Conservation (phyloP, 2,113 vertebrate genomes). For the Petrocephalus microphthalmus region DNA sequence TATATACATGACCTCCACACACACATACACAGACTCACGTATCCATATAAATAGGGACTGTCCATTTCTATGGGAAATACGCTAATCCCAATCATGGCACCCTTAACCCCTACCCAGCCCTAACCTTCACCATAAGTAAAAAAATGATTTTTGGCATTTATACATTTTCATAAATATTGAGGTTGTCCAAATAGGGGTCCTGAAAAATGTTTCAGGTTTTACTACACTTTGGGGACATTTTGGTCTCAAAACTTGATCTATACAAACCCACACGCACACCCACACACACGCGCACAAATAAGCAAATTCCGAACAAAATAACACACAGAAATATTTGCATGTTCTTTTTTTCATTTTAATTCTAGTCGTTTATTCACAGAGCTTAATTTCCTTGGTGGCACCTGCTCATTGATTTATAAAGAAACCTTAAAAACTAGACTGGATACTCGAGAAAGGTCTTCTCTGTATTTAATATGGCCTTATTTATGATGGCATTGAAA, state of each 20-base stretch:
- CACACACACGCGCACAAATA: neutral
- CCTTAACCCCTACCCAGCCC: too few relatives aligned
- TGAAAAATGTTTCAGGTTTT: too few relatives aligned
- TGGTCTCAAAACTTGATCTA: too few relatives aligned
- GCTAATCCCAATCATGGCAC: too few relatives aligned
- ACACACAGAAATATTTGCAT: neutral
- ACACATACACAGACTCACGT: neutral
- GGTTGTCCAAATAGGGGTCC: too few relatives aligned
- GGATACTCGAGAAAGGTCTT: neutral
- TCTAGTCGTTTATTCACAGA: conserved; percentile 2
- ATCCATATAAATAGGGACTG: too few relatives aligned
- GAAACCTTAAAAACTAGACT: conserved; percentile 14
- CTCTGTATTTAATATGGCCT: neutral
- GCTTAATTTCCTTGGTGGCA: neutral
- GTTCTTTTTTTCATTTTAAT: conserved; percentile 17
- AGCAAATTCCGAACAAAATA: neutral
- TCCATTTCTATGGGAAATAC: too few relatives aligned
- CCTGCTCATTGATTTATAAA: conserved; percentile 9
- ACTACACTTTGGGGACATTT: too few relatives aligned
- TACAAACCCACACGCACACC: neutral
- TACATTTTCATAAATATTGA: too few relatives aligned
- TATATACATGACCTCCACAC: neutral
- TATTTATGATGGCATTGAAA: neutral
- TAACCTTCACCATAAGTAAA: too few relatives aligned
- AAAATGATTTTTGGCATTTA: too few relatives aligned